A percentile compares a stretch with the other conserved stretches of the same genome.
Evolutionary conservation across 2,888 invertebrate genomes (phyloP).

Genomic region (Caenorhabditis sulstoni): DNA sequence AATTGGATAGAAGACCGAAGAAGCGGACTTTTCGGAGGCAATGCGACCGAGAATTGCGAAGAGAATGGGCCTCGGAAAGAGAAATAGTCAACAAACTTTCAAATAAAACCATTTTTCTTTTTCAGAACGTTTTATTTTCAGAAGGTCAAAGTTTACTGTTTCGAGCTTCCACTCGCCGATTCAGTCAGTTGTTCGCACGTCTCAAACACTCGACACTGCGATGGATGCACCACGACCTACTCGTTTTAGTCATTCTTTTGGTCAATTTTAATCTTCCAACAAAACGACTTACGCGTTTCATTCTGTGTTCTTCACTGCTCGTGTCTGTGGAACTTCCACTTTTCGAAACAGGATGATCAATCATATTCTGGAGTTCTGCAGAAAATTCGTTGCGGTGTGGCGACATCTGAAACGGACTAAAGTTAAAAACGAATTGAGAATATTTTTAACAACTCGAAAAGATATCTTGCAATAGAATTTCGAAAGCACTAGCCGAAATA

Average conservation of each 20-base stretch:
- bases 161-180: not conserved
- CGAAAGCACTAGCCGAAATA: no score
- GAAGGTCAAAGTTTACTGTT: conserved; percentile 13
- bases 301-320: conserved; percentile 10
- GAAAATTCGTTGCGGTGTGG: conserved; percentile 6
- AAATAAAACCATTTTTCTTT: no score
- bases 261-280: conserved; percentile 3
- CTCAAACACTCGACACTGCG: conserved; percentile 39
- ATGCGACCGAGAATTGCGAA: not conserved
- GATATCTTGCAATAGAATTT: no score
- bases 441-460: no score
- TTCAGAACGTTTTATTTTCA: not conserved
- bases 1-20: conserved; percentile 22
- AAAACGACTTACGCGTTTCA: conserved; percentile 4
- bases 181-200: conserved; percentile 18
- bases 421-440: no score
- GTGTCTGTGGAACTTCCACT: conserved; percentile 6
- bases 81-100: no score
- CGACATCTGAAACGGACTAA: conserved; percentile 5
- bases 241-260: no score
- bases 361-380: conserved; percentile 7
- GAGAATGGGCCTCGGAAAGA: not conserved
- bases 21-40: not conserved
- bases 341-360: conserved; percentile 8
- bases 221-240: conserved; percentile 44